Base-by-base conservation (phyloP, 53 echinoderm and acorn worm genomes). In the Astropecten irregularis region DNA sequence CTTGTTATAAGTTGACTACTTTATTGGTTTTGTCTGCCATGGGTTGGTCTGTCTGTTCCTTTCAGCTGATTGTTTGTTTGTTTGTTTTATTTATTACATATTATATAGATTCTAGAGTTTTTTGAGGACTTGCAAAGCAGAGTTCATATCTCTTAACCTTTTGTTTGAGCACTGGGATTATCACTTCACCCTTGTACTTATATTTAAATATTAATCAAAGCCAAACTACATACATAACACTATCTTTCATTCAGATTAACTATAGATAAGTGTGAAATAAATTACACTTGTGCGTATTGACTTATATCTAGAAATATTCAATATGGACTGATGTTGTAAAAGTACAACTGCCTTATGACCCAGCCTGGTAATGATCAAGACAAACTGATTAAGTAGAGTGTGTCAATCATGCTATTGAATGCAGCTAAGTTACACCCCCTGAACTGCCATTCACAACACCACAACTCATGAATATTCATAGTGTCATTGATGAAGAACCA, bases 331-430 rank as follows among this genome's bases (percentile, higher is more conserved):
- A 34, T 51, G 54, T 33, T 53, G 22, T 0, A 35, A 55, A 22
- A 73, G 73, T 73, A 73, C 73, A 33, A 16, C 54, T 35, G 36
- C 73, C 55, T 73, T 54, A 30, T 73, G 54, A 54, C 20, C 55
- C 33, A 55, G 25, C 53, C 32, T 22, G 50, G n/a, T n/a, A 46
- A 46, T 9, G 47, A 14, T 14, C 47, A 9, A 46, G 47, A 46
- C 47, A 46, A 46, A n/a, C n/a, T n/a, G n/a, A n/a, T n/a, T n/a
- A n/a, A n/a, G n/a, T n/a, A n/a, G n/a, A n/a, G n/a, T n/a, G n/a
- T n/a, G n/a, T n/a, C n/a, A n/a, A n/a, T n/a, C n/a, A n/a, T n/a
- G n/a, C n/a, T n/a, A n/a, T n/a, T n/a, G n/a, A n/a, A n/a, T n/a
- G n/a, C n/a, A n/a, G n/a, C n/a, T n/a, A n/a, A n/a, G n/a, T n/a